phyloP scores from a whole-genome alignment of 1,140 invertebrate genomes.

The Triops longicaudatus region DNA sequence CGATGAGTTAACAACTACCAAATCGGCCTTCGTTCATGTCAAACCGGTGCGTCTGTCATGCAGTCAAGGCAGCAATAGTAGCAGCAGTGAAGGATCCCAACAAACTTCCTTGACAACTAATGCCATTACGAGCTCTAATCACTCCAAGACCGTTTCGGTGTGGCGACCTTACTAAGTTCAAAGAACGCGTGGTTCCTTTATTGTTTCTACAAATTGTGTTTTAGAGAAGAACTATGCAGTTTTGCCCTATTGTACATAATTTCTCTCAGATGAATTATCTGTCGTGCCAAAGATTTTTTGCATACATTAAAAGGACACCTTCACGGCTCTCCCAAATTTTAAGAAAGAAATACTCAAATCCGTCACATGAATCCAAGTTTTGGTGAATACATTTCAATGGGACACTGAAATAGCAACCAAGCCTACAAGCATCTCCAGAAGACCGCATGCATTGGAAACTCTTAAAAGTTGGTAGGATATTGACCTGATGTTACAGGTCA shows the following conservation, averaged over 20 bases:
- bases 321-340: too few relatives aligned
- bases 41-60: slow-evolving; percentile 1
- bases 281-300: slow-evolving; percentile 4
- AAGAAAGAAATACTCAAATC: too few relatives aligned
- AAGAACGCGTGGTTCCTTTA: background rate
- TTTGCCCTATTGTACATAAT: slow-evolving; percentile 1
- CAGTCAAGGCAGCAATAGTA: background rate
- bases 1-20: background rate
- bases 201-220: too few relatives aligned
- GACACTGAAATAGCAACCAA: background rate
- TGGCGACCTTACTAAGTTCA: background rate
- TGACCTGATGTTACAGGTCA: slow-evolving; percentile 7
- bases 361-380: background rate
- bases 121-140: background rate
- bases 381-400: background rate
- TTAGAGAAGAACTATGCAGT: slow-evolving; percentile 3
- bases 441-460: background rate
- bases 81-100: slow-evolving; percentile 7
- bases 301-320: too few relatives aligned
- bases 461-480: background rate
- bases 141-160: background rate
- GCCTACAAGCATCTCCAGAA: background rate
- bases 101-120: background rate
- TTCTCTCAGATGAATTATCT: background rate
- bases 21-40: background rate